Conservation (phyloP, 2,888 invertebrate genomes). For the Idaea biselata region DNA sequence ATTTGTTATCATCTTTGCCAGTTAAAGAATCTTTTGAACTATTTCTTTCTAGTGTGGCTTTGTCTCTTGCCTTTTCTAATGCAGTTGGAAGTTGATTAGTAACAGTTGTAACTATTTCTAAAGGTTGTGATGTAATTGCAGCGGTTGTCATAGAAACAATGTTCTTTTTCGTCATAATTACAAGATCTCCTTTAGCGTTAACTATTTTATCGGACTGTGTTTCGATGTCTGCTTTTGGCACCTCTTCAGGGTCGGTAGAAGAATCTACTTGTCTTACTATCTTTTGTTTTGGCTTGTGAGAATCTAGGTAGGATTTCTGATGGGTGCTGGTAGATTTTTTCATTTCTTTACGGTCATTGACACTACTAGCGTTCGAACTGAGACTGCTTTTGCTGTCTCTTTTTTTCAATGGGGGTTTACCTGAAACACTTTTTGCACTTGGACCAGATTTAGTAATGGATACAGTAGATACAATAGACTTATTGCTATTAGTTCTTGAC, state of each 20-base stretch:
- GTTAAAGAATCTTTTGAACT: conserved; percentile 71
- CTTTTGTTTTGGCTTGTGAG: conserved; percentile 32
- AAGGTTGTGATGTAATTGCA: conserved; percentile 78
- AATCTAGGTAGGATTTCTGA: conserved; percentile 9
- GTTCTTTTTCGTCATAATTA: conserved; percentile 72
- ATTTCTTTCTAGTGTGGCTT: conserved; percentile 68
- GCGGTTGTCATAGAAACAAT: conserved; percentile 81
- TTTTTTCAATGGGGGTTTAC: conserved; percentile 64
- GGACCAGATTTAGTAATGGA: conserved; percentile 50
- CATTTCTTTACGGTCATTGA: conserved; percentile 54
- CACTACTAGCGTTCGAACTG: conserved; percentile 49
- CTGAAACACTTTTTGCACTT: conserved; percentile 63
- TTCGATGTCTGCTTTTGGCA: conserved; percentile 66
- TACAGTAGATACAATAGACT: conserved; percentile 35
- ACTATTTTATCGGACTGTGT: conserved; percentile 72
- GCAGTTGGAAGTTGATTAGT: conserved; percentile 75
- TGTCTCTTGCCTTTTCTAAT: conserved; percentile 75
- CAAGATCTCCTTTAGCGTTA: conserved; percentile 66
- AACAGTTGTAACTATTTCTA: conserved; percentile 77
- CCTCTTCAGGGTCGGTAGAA: conserved; percentile 48
- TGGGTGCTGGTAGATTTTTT: conserved; percentile 39
- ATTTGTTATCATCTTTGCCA: conserved; percentile 48
- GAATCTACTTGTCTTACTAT: conserved; percentile 34
- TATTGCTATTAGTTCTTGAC: conserved; percentile 55
- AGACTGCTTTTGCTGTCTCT: conserved; percentile 59